These are phyloP conservation scores for Sarotherodon lohbergeri DNA, from an alignment of 2,113 vertebrate species.

Conservation along the genomic window DNA sequence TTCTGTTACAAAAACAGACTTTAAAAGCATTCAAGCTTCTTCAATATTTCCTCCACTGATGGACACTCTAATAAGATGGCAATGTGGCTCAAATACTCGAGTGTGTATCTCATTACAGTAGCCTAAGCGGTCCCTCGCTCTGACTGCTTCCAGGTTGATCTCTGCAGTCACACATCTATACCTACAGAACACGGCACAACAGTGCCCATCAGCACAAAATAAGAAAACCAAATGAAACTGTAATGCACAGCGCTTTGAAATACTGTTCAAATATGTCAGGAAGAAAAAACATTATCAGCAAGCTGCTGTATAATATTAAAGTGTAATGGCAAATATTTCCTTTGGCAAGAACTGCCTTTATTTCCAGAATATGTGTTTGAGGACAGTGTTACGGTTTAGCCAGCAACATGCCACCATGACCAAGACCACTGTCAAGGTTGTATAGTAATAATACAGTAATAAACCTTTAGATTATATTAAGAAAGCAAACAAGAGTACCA, in stretches of 20 bases:
- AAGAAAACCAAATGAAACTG: not conserved
- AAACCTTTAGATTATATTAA: not conserved
- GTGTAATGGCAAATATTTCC: not conserved
- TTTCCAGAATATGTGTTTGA: not conserved
- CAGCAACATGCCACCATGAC: not conserved
- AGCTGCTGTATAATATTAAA: not conserved
- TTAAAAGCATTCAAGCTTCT: not conserved
- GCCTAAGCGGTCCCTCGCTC: not conserved
- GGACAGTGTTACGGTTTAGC: not conserved
- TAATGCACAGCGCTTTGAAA: not conserved
- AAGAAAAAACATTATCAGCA: not conserved
- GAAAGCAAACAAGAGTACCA: not conserved
- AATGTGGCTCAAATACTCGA: not conserved
- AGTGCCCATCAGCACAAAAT: not conserved
- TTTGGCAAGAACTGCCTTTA: not conserved
- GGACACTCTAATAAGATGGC: not conserved
- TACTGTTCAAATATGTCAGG: not conserved
- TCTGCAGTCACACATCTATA: not conserved
- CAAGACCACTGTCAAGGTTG: not conserved
- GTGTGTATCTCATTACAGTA: not conserved
- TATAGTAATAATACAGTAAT: not conserved
- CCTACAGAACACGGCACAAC: not conserved
- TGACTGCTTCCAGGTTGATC: not conserved
- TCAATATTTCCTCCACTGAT: not conserved
- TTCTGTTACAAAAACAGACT: not conserved